These are phyloP conservation scores for Meiosimyza platycephala DNA, from an alignment of 2,888 invertebrate genomes.

Conservation along the genomic window DNA sequence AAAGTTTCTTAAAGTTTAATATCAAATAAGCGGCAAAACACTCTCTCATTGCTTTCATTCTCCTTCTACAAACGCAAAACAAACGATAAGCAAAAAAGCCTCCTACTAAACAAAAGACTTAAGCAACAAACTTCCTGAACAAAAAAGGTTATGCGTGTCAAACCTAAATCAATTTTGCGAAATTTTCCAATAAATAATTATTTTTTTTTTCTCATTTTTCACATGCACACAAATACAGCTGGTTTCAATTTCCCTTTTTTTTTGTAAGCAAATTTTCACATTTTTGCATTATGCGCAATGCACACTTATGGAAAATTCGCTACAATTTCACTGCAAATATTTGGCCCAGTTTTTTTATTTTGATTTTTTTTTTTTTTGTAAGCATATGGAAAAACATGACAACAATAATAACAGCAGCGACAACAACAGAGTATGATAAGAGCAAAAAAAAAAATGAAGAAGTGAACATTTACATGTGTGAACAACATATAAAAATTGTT, in stretches of 20 bases:
- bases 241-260: slow-evolving; percentile 5
- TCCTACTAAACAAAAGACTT: slow-evolving; percentile 14
- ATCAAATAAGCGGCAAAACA: too few relatives aligned
- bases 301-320: background rate
- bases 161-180: too few relatives aligned
- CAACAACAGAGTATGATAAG: background rate
- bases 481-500: too few relatives aligned
- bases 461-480: too few relatives aligned
- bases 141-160: background rate
- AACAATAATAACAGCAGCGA: background rate
- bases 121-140: slow-evolving; percentile 11
- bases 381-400: background rate
- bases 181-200: too few relatives aligned
- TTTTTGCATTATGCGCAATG: background rate
- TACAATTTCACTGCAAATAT: slow-evolving; percentile 19
- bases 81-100: too few relatives aligned
- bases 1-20: too few relatives aligned
- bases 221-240: background rate
- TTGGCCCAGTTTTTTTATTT: slow-evolving; percentile 6
- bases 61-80: too few relatives aligned
- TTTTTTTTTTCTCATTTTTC: background rate
- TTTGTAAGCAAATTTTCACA: background rate
- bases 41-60: too few relatives aligned
- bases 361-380: too few relatives aligned
- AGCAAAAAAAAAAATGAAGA: too few relatives aligned